Percentiles rank a stretch among this genome's conserved stretches.
These are phyloP conservation scores for Ostrea edulis DNA, from an alignment of 1,140 invertebrate genomes.

Conservation along the genomic window DNA sequence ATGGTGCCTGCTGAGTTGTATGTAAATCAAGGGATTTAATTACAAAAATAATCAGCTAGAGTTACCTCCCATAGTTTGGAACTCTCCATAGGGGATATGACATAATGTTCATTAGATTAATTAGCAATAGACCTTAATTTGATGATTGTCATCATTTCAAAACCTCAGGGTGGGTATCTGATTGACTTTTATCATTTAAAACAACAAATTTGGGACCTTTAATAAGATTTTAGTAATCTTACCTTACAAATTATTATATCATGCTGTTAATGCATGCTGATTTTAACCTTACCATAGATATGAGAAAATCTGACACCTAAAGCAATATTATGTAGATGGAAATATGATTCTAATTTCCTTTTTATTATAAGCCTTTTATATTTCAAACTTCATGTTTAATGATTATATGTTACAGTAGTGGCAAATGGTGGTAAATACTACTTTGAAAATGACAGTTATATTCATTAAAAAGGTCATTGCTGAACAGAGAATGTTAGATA, in stretches of 20 bases:
- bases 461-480: constrained; percentile 11
- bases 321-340: constrained; percentile 4
- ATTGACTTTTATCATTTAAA: neutral
- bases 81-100: constrained; percentile 25
- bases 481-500: constrained; percentile 17
- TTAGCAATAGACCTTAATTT: constrained; percentile 22
- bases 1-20: constrained; percentile 3
- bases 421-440: neutral
- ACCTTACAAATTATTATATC: constrained; percentile 1
- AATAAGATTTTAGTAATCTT: constrained; percentile 5
- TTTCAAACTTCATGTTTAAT: constrained; percentile 35
- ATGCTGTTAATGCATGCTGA: constrained; percentile 2
- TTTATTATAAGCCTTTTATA: constrained; percentile 1
- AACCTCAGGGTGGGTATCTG: constrained; percentile 10
- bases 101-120: constrained; percentile 34
- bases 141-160: constrained; percentile 31
- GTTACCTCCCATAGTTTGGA: constrained; percentile 24
- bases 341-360: constrained; percentile 32
- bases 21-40: constrained; percentile 30
- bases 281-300: constrained; percentile 12
- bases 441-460: constrained; percentile 9
- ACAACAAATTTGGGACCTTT: neutral
- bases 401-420: neutral
- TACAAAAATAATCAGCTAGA: constrained; percentile 27
- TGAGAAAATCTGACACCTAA: constrained; percentile 7